Conservation (phyloP, 23 tunicate genomes). For the Halocynthia roretzi region DNA sequence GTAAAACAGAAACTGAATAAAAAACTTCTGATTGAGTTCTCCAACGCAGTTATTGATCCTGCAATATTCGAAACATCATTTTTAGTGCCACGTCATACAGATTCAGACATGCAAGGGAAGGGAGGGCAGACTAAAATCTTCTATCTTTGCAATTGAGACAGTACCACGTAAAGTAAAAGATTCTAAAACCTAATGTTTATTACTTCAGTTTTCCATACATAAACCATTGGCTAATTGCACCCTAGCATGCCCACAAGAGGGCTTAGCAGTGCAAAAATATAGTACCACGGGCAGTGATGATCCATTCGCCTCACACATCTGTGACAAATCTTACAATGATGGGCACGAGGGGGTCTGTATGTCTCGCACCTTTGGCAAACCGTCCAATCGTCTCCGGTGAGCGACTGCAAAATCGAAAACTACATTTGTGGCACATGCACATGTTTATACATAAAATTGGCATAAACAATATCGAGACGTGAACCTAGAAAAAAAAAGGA, state of each 20-base stretch:
- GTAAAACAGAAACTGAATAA: conserved; percentile 77
- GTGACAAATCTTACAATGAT: conserved; percentile 69
- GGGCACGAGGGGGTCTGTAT: conserved; percentile 77
- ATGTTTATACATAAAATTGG: neutral
- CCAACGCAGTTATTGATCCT: conserved; percentile 92
- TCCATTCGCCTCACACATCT: conserved; percentile 76
- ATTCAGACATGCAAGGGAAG: too few relatives aligned
- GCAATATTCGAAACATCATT: neutral
- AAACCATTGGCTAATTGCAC: too few relatives aligned
- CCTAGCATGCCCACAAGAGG: too few relatives aligned
- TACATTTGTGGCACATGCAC: neutral
- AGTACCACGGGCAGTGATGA: conserved; percentile 86
- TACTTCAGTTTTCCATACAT: too few relatives aligned
- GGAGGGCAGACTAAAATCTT: too few relatives aligned
- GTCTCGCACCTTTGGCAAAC: conserved; percentile 78
- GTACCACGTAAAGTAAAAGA: neutral
- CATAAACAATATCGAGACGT: neutral
- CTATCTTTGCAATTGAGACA: too few relatives aligned
- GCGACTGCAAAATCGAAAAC: neutral
- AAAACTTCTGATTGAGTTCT: conserved; percentile 73
- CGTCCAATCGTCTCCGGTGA: conserved; percentile 60
- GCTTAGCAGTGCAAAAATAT: neutral
- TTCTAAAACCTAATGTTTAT: too few relatives aligned
- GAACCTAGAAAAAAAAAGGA: neutral
- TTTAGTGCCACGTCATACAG: too few relatives aligned